Percentiles rank a stretch among this genome's conserved stretches.
Evolutionary conservation across 2,888 invertebrate species (phyloP).

Genomic region (Rhagonycha fulva): DNA sequence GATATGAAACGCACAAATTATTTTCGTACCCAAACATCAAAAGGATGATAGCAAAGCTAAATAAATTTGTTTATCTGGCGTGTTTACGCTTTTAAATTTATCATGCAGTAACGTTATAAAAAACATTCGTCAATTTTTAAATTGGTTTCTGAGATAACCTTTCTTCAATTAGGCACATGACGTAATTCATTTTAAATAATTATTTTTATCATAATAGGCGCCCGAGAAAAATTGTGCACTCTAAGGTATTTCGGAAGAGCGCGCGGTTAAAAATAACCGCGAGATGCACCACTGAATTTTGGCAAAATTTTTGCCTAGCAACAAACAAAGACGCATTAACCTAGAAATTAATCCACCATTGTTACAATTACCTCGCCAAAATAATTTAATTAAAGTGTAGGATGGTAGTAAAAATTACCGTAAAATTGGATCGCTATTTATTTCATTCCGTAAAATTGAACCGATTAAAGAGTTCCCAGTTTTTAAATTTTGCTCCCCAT

Average conservation of each 20-base stretch:
- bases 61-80: not conserved
- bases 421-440: not conserved
- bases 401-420: not conserved
- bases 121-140: not conserved
- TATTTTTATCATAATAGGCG: not conserved
- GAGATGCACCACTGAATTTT: not conserved
- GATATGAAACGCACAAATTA: not conserved
- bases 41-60: not conserved
- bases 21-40: not conserved
- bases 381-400: not conserved
- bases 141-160: not conserved
- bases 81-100: not conserved
- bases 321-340: not conserved
- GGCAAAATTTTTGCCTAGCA: not conserved
- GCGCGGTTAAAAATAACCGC: not conserved
- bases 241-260: not conserved
- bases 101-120: not conserved
- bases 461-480: not conserved
- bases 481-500: not conserved
- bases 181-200: not conserved
- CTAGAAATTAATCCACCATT: not conserved
- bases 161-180: not conserved
- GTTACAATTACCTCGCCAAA: not conserved
- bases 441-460: not conserved
- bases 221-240: not conserved